A percentile compares a stretch with the other conserved stretches of the same genome.
These are phyloP conservation scores for Nothoprocta pentlandii DNA, from an alignment of 2,113 vertebrate species.

Conservation along the genomic window DNA sequence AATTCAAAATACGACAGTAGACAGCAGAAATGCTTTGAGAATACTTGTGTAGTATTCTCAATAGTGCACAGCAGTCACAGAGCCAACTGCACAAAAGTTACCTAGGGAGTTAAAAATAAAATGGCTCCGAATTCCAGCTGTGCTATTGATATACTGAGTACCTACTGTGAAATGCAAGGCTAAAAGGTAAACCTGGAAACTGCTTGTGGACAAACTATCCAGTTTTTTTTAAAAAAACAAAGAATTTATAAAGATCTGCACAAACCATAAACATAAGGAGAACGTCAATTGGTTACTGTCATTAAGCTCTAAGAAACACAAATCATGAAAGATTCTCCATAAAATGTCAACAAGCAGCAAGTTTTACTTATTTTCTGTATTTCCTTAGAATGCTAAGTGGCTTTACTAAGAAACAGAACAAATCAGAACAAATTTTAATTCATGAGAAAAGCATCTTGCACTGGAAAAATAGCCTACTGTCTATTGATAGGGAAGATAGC, in stretches of 20 bases:
- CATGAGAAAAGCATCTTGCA: neutral
- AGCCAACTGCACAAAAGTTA: neutral
- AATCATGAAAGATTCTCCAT: neutral
- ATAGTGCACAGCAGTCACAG: neutral
- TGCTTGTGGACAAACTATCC: neutral
- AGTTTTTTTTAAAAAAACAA: neutral
- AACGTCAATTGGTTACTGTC: neutral
- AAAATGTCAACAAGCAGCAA: neutral
- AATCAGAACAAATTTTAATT: neutral
- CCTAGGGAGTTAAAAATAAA: neutral
- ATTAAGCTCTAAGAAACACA: neutral
- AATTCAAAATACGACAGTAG: neutral
- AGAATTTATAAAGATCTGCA: neutral
- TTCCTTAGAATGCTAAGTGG: neutral
- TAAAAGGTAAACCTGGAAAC: neutral
- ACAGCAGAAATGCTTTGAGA: neutral
- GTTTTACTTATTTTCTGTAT: neutral
- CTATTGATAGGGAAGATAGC: neutral
- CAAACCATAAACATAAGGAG: accelerated
- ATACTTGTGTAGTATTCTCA: too few species aligned
- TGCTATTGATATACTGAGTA: neutral
- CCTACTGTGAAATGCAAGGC: neutral
- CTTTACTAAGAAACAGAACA: neutral
- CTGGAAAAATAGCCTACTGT: neutral
- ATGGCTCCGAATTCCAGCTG: neutral